phyloP scores from a whole-genome alignment of 37 sponge, comb jelly and placozoan species.

The Beroe forskalii region DNA sequence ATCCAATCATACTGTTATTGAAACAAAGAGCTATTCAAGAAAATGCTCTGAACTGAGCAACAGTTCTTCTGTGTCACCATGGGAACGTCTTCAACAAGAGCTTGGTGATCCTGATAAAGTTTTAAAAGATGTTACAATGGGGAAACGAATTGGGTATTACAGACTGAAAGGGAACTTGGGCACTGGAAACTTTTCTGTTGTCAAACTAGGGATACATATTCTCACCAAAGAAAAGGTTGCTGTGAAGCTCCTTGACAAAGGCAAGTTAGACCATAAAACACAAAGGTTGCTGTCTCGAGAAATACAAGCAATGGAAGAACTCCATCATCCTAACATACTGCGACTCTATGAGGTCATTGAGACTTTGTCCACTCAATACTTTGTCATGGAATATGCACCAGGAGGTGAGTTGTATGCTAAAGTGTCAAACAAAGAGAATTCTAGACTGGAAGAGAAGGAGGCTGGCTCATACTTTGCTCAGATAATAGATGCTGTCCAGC shows the following conservation, averaged over 20 bases:
- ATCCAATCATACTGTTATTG: not conserved
- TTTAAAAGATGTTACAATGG: slow-evolving; percentile 68
- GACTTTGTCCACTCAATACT: slow-evolving; percentile 69
- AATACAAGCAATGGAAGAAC: slow-evolving; percentile 76
- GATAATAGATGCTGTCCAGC: slow-evolving; percentile 71
- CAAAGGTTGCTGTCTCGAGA: slow-evolving; percentile 78
- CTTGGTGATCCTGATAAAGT: slow-evolving; percentile 48
- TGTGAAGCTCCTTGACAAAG: slow-evolving; percentile 84
- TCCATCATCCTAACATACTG: slow-evolving; percentile 74
- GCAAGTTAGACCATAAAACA: slow-evolving; percentile 70
- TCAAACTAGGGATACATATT: slow-evolving; percentile 80
- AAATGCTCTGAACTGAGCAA: not conserved
- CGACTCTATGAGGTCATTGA: slow-evolving; percentile 79
- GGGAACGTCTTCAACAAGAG: slow-evolving; percentile 34
- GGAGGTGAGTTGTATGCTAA: slow-evolving; percentile 72
- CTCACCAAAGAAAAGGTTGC: slow-evolving; percentile 85
- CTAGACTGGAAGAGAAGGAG: slow-evolving; percentile 69
- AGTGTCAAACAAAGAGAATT: slow-evolving; percentile 64
- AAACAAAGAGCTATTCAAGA: not conserved
- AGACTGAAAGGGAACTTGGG: slow-evolving; percentile 77
- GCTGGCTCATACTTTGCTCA: slow-evolving; percentile 74
- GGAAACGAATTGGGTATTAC: slow-evolving; percentile 79
- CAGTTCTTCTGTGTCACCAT: not conserved
- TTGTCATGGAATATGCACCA: slow-evolving; percentile 79
- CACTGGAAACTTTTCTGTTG: slow-evolving; percentile 79